Percentiles rank a stretch among this genome's conserved stretches.
Conservation (phyloP, 2,797 vertebrate species). For the Onychomys torridus region DNA sequence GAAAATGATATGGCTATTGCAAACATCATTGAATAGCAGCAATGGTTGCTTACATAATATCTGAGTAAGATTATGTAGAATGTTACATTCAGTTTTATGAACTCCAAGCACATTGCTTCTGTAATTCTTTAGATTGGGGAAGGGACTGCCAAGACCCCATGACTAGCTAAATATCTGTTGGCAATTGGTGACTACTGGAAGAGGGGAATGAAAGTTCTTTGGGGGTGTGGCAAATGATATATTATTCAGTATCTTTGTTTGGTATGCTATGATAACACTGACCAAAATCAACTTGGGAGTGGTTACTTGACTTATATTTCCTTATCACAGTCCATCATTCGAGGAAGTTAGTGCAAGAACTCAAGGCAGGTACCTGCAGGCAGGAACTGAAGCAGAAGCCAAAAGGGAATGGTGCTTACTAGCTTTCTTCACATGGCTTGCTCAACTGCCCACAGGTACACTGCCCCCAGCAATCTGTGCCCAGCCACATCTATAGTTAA, state of each 20-base stretch:
- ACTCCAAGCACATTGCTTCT: not conserved
- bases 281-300: not conserved
- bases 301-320: not conserved
- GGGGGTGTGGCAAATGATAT: not conserved
- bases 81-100: not conserved
- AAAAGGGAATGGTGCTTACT: not conserved
- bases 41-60: not conserved
- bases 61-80: not conserved
- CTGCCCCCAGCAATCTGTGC: too few species aligned
- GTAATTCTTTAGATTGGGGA: not conserved
- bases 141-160: not conserved
- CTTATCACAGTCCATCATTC: not conserved
- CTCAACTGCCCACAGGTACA: not conserved
- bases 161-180: not conserved
- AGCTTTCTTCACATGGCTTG: not conserved
- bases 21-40: not conserved
- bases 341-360: not conserved
- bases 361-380: not conserved
- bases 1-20: not conserved
- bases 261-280: not conserved
- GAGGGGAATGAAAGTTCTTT: too few species aligned
- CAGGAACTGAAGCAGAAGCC: not conserved
- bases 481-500: not conserved
- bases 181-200: not conserved
- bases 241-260: not conserved